Conservation (phyloP, 2,113 vertebrate genomes). For the Phaethon lepturus region DNA sequence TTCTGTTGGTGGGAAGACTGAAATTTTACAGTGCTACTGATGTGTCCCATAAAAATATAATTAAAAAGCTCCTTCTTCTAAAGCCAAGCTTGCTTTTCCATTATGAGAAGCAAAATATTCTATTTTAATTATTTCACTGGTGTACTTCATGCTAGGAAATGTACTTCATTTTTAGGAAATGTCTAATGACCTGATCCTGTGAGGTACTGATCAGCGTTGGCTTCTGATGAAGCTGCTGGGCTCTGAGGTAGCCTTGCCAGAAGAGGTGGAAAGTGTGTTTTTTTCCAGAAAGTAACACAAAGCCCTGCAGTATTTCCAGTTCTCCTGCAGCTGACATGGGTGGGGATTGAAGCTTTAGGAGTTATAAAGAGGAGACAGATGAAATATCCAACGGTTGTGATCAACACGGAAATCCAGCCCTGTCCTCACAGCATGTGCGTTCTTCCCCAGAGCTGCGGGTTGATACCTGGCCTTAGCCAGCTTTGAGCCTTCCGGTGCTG, state of each 20-base stretch:
- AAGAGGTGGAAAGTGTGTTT: not conserved
- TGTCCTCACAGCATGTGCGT: not conserved
- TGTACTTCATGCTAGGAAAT: not conserved
- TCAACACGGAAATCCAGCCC: not conserved
- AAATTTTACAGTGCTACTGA: not conserved
- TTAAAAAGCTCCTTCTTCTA: not conserved
- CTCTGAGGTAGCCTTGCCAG: not conserved
- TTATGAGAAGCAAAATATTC: not conserved
- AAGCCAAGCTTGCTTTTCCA: not conserved
- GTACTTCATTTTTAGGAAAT: not conserved
- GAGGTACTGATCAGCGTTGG: not conserved
- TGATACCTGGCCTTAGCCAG: not conserved
- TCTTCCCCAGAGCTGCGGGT: not conserved
- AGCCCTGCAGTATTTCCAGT: not conserved
- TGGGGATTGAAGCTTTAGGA: not conserved
- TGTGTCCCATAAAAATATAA: not conserved
- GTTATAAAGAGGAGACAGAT: not conserved
- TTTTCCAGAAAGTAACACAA: not conserved
- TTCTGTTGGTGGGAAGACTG: not conserved
- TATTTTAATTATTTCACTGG: not conserved
- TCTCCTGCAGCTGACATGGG: not conserved
- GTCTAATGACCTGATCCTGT: not conserved
- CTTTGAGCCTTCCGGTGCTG: not conserved
- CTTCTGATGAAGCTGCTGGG: not conserved
- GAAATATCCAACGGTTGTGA: not conserved